These are phyloP conservation scores for Xestia rhomboidea DNA, from an alignment of 2,888 invertebrate genomes.

Conservation along the genomic window DNA sequence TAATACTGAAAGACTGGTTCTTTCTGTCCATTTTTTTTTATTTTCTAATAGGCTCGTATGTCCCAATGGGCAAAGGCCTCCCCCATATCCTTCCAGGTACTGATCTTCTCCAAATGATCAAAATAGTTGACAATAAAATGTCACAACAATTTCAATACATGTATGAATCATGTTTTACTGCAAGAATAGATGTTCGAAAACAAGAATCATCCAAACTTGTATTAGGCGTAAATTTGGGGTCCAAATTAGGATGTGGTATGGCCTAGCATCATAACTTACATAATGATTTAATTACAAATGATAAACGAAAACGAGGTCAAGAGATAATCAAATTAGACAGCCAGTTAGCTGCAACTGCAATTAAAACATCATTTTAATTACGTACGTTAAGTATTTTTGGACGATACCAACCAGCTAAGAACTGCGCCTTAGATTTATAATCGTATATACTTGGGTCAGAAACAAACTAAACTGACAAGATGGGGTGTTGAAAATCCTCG, in stretches of 20 bases:
- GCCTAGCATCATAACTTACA: slow-evolving; percentile 17
- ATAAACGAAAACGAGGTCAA: slow-evolving; percentile 32
- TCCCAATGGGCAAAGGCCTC: too few relatives aligned
- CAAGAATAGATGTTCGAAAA: neutral
- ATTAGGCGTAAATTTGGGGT: neutral
- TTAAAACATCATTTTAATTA: slow-evolving; percentile 33
- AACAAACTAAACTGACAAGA: neutral
- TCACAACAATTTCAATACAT: neutral
- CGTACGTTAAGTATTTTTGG: neutral
- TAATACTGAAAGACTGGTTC: neutral
- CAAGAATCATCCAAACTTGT: neutral
- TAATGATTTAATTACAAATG: slow-evolving; percentile 15
- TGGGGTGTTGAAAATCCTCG: neutral
- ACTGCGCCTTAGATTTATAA: neutral
- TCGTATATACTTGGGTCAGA: neutral
- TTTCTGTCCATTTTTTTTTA: too few relatives aligned
- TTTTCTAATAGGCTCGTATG: too few relatives aligned
- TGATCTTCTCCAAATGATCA: neutral
- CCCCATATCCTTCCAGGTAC: too few relatives aligned
- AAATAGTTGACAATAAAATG: neutral
- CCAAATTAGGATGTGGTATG: neutral
- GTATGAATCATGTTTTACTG: neutral
- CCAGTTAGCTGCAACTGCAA: slow-evolving; percentile 36
- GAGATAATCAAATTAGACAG: slow-evolving; percentile 29
- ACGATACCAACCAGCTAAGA: neutral